A percentile compares a stretch with the other conserved stretches of the same genome.
phyloP scores from a whole-genome alignment of 2,888 invertebrate genomes.

The Andricus curvator region DNA sequence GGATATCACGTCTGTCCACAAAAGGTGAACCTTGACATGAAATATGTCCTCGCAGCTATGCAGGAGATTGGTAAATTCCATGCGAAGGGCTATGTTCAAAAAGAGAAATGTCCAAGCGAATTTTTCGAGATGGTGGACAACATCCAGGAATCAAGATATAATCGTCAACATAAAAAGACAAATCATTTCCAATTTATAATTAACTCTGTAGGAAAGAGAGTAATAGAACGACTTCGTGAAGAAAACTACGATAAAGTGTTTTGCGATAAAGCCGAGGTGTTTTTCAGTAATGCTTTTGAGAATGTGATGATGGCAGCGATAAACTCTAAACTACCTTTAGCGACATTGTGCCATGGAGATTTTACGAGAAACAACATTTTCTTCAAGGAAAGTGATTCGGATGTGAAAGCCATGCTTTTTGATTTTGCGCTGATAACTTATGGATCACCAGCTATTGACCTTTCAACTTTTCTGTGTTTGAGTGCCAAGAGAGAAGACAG shows the following conservation, averaged over 20 bases:
- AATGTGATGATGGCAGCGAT: slow-evolving; percentile 54
- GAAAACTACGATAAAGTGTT: slow-evolving; percentile 61
- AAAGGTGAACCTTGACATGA: slow-evolving; percentile 55
- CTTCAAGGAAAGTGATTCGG: slow-evolving; percentile 52
- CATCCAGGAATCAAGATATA: slow-evolving; percentile 59
- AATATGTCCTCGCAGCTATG: slow-evolving; percentile 65
- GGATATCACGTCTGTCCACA: slow-evolving; percentile 59
- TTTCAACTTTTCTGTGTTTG: slow-evolving; percentile 68
- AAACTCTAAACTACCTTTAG: slow-evolving; percentile 63
- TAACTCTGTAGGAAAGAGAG: slow-evolving; percentile 42
- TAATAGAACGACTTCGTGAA: slow-evolving; percentile 56
- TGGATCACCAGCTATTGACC: slow-evolving; percentile 66
- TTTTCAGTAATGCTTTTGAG: slow-evolving; percentile 55
- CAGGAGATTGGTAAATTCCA: slow-evolving; percentile 66
- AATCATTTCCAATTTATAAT: neutral
- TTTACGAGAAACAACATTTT: slow-evolving; percentile 69
- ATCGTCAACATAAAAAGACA: neutral
- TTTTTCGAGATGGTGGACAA: slow-evolving; percentile 59
- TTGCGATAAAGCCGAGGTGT: slow-evolving; percentile 58
- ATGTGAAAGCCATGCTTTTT: slow-evolving; percentile 54
- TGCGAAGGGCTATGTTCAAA: slow-evolving; percentile 65
- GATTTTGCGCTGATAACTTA: slow-evolving; percentile 69
- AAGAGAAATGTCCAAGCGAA: slow-evolving; percentile 53
- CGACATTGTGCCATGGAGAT: slow-evolving; percentile 72
- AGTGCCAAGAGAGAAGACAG: slow-evolving; percentile 52